Base-by-base conservation (phyloP, 2,888 invertebrate species). In the Prenolepis imparis region DNA sequence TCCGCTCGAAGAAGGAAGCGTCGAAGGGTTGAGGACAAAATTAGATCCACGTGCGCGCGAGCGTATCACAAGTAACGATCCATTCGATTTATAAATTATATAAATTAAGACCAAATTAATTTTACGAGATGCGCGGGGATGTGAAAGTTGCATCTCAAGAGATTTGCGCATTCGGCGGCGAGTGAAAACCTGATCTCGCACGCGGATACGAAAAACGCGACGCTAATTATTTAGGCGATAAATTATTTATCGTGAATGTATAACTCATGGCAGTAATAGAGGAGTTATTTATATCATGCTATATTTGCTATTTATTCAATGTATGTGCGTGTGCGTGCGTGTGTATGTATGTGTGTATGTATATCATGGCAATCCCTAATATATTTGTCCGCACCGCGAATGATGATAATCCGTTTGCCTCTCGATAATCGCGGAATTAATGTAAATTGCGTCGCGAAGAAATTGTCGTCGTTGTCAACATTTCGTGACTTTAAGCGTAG, bases 251-350 rank as follows among this genome's bases (percentile, higher is more conserved):
- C 64, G 77, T 67, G 73, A 68, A 18, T 74, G 41, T 24, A 59
- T 85, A 87, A 77, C 61, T 68, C 61, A 78, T 82, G 52, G 55
- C 48, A 61, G 63, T 85, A 63, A 21, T 86, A 57, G 63, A 67
- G 67, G 41, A 64, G 59, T 88, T 86, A 87, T 86, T 88, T 88
- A 88, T 88, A 61, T 32, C 57, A 24, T 82, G 28, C 70, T 63
- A 61, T 52, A 52, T 75, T 74, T 78, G 32, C 61, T 88, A 89
- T 89, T 89, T 89, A 89, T 89, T 89, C 61, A 83, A 81, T 63
- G 84, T 63, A 67, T 83, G 85, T 84, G 74, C 48, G 64, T 77
- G 59, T 39, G 39, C 57, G 44, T 52, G n/a, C n/a, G 44, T 48
- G 5, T 18, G 44, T 1, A 15, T 48, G 5, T 5, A 1, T 48